phyloP scores from a whole-genome alignment of 2,888 invertebrate genomes.

The Merodon equestris region DNA sequence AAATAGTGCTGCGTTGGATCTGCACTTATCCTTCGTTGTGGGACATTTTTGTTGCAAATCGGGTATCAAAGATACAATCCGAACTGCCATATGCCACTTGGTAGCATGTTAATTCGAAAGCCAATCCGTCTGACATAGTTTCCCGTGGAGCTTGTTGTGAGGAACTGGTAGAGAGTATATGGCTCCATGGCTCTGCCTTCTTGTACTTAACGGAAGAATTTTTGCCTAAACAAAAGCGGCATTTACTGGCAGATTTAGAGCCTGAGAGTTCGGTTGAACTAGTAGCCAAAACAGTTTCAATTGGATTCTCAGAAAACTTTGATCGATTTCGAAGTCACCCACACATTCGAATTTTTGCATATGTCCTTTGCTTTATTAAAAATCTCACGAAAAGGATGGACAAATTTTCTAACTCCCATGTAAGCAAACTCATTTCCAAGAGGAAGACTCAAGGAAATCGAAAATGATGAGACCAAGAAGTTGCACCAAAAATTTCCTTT shows the following conservation, averaged over 20 bases:
- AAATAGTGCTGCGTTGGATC: conserved; percentile 12
- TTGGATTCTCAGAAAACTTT: too few species aligned
- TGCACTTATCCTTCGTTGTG: conserved; percentile 10
- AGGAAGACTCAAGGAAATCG: background rate
- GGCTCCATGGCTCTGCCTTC: conserved; percentile 2
- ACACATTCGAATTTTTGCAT: background rate
- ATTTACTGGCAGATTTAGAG: too few species aligned
- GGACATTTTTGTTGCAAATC: conserved; percentile 14
- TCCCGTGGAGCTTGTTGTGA: background rate
- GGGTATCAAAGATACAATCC: conserved; percentile 12
- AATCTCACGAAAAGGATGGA: background rate
- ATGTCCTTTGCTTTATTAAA: background rate
- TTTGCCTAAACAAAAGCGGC: conserved; percentile 15
- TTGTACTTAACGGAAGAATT: too few species aligned
- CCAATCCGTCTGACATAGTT: conserved; percentile 9
- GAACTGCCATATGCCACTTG: conserved; percentile 1
- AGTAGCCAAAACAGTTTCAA: background rate
- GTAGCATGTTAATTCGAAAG: conserved; percentile 9
- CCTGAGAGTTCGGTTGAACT: background rate
- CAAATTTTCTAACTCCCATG: background rate
- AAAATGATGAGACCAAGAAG: conserved; percentile 15
- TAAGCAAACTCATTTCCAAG: background rate
- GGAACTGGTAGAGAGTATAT: conserved; percentile 6
- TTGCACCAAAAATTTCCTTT: conserved; percentile 7
- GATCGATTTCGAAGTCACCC: too few species aligned